phyloP scores from a whole-genome alignment of 2,888 invertebrate species.

The Thymelicus lineola region DNA sequence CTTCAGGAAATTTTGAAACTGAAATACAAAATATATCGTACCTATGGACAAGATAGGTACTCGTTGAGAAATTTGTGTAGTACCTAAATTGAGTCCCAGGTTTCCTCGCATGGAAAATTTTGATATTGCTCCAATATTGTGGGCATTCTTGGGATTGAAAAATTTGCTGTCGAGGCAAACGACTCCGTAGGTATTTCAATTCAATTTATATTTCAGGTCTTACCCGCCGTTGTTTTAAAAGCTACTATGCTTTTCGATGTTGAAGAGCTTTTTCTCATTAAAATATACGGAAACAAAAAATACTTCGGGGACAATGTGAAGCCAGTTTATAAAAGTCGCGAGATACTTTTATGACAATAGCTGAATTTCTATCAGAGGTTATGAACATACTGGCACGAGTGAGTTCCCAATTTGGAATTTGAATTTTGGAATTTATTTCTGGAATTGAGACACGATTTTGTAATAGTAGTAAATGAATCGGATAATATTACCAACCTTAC shows the following conservation, averaged over 20 bases:
- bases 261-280: not conserved
- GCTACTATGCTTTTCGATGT: not conserved
- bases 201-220: not conserved
- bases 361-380: too few species aligned
- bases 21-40: not conserved
- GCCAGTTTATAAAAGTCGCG: not conserved
- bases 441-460: too few species aligned
- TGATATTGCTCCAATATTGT: constrained; percentile 3
- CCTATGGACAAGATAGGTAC: not conserved
- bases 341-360: too few species aligned
- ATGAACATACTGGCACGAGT: too few species aligned
- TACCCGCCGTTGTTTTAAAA: too few species aligned
- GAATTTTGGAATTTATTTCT: too few species aligned
- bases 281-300: not conserved
- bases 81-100: not conserved
- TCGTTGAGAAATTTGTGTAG: not conserved
- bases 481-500: too few species aligned
- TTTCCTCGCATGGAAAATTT: constrained; percentile 4
- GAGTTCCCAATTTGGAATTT: too few species aligned
- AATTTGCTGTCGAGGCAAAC: not conserved
- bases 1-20: not conserved
- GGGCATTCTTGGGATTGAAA: constrained; percentile 3
- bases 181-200: not conserved
- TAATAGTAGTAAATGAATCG: too few species aligned
- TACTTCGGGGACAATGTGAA: not conserved